Base-by-base conservation (phyloP, 2,888 invertebrate species). In the Craniophora ligustri region DNA sequence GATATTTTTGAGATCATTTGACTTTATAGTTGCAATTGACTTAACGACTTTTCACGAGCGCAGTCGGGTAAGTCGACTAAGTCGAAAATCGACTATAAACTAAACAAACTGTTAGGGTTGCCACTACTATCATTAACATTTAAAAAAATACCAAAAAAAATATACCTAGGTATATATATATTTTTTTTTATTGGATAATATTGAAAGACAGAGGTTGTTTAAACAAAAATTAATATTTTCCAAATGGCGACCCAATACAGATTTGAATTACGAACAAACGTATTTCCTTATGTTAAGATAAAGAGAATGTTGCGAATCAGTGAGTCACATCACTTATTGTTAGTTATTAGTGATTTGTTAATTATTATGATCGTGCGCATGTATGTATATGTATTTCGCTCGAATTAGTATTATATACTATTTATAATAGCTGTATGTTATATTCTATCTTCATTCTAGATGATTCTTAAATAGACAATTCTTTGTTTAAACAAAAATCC, bases 321-420 rank as follows among this genome's bases (percentile, higher is more conserved):
- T 82, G 82, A 72, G 64, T 54, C 50, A 45, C 57, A 58, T 57
- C 54, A 63, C 62, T 72, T 56, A 64, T 63, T 48, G 54, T 65
- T 59, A 68, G 54, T 39, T 57, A 47, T 42, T 61, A 82, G 76
- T 71, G 73, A 76, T 70, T 73, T 67, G 63, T 65, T 74, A 67
- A 63, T 67, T 62, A 73, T 63, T 64, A 69, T 69, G 58, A 61
- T 50, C 56, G 71, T 65, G 75, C 35, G 76, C 60, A 44, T 68
- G 55, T 71, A 67, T 67, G 65, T 66, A 39, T 64, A 64, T 63
- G 69, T 72, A 69, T 75, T 83, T 81, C 81, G 83, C 82, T 86
- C 81, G 82, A 79, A 71, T 46, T 59, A 54, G 58, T 18, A 8
- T 47, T 42, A 39, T 35, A 41, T 31, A 38, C 14, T 71, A 49